Conservation (phyloP, 64 coral and sea anemone species). For the Montipora cactus region DNA sequence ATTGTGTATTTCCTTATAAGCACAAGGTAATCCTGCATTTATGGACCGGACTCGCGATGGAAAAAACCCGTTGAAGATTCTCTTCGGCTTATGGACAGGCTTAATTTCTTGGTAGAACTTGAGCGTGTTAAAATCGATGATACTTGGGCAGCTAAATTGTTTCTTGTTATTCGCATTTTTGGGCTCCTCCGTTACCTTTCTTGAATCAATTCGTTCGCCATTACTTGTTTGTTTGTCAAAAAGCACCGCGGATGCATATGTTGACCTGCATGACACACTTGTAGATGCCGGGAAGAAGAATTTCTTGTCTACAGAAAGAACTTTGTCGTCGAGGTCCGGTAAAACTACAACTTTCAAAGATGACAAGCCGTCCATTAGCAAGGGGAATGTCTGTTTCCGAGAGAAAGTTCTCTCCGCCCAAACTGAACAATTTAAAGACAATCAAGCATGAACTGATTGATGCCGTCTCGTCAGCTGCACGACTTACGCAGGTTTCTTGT, state of each 20-base stretch:
- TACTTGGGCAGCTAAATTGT: conserved; percentile 76
- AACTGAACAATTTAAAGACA: background rate
- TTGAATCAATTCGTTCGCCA: background rate
- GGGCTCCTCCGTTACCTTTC: conserved; percentile 11
- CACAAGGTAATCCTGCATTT: conserved; percentile 27
- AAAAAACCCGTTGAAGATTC: conserved; percentile 89
- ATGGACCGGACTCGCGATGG: conserved; percentile 70
- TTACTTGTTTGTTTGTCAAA: conserved; percentile 1
- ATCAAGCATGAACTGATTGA: background rate
- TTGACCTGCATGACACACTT: background rate
- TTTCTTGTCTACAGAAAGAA: conserved; percentile 14
- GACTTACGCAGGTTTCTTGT: background rate
- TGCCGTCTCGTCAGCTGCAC: background rate
- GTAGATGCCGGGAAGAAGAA: background rate
- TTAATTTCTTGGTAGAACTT: conserved; percentile 68
- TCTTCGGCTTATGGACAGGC: conserved; percentile 67
- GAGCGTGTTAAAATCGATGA: conserved; percentile 75
- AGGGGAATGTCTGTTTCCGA: background rate
- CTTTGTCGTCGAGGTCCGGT: conserved; percentile 37
- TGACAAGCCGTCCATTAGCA: background rate
- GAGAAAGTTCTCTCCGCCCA: background rate
- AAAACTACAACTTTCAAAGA: conserved; percentile 60
- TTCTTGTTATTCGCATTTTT: conserved; percentile 56
- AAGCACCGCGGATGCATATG: background rate
- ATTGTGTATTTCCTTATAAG: conserved; percentile 38